Conservation (phyloP, 2,888 invertebrate species). For the Syrista parreyssii region DNA sequence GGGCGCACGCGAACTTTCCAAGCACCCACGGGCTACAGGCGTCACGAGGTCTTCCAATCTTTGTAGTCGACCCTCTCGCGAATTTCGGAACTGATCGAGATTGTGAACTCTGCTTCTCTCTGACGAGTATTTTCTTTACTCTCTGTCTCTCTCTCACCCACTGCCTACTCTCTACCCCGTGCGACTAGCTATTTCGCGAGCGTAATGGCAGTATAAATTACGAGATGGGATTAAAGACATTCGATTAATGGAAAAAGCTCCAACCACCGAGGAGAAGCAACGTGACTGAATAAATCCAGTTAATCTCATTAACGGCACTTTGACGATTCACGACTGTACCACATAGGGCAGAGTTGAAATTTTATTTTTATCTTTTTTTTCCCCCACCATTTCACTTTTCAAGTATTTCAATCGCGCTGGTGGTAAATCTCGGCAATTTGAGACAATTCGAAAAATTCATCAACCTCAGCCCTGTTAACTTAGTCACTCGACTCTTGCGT, state of each 20-base stretch:
- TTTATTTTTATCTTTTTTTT: not conserved
- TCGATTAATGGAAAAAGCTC: not conserved
- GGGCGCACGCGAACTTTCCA: not conserved
- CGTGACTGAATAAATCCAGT: not conserved
- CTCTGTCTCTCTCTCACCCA: constrained; percentile 11
- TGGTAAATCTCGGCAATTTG: not conserved
- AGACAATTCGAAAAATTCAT: not conserved
- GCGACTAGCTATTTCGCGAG: not conserved
- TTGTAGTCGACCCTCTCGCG: not conserved
- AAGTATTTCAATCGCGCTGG: not conserved
- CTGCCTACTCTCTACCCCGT: not conserved
- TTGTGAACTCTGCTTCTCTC: not conserved
- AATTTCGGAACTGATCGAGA: not conserved
- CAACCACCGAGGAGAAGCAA: not conserved
- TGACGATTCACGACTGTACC: not conserved
- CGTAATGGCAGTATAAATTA: not conserved
- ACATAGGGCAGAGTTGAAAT: not conserved
- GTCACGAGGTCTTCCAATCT: not conserved
- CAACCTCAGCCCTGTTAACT: not conserved
- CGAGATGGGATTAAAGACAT: not conserved
- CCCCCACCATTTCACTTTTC: too few species aligned
- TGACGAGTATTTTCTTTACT: constrained; percentile 14
- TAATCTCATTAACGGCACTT: not conserved
- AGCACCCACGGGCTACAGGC: not conserved
- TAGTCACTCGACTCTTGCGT: not conserved